phyloP scores from a whole-genome alignment of 1,140 invertebrate species.

The Schlechtendalia chinensis region DNA sequence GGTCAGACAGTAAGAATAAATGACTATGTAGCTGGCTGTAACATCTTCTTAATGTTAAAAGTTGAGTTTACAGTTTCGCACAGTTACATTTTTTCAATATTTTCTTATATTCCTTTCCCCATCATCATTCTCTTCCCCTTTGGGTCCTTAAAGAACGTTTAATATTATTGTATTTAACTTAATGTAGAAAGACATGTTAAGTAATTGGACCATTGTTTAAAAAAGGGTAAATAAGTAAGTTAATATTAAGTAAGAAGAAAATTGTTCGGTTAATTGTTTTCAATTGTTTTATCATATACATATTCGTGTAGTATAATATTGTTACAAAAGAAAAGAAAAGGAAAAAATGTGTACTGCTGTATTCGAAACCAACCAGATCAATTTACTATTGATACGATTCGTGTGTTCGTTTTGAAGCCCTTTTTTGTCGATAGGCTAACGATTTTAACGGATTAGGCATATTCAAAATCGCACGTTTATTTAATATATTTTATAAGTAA shows the following conservation, averaged over 20 bases:
- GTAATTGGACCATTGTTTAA: conserved; percentile 18
- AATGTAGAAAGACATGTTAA: neutral
- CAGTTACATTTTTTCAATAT: too few species aligned
- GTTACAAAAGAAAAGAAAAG: neutral
- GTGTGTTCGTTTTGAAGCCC: too few species aligned
- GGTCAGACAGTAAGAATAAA: too few species aligned
- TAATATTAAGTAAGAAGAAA: neutral
- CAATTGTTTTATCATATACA: conserved; percentile 4
- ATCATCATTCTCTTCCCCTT: neutral
- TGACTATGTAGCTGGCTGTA: too few species aligned
- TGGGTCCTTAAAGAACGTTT: too few species aligned
- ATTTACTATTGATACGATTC: neutral
- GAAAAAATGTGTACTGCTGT: neutral
- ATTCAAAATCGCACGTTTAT: neutral
- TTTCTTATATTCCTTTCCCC: too few species aligned
- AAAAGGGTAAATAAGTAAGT: conserved; percentile 28
- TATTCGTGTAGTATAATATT: neutral
- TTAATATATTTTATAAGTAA: too few species aligned
- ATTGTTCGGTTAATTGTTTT: neutral
- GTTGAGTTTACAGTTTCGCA: too few species aligned
- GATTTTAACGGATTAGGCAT: too few species aligned
- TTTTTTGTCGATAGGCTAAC: neutral
- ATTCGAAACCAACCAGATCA: neutral
- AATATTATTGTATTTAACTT: neutral
- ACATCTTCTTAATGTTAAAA: too few species aligned